Conservation (phyloP, 64 coral and sea anemone genomes). For the Cladopsammia gracilis region DNA sequence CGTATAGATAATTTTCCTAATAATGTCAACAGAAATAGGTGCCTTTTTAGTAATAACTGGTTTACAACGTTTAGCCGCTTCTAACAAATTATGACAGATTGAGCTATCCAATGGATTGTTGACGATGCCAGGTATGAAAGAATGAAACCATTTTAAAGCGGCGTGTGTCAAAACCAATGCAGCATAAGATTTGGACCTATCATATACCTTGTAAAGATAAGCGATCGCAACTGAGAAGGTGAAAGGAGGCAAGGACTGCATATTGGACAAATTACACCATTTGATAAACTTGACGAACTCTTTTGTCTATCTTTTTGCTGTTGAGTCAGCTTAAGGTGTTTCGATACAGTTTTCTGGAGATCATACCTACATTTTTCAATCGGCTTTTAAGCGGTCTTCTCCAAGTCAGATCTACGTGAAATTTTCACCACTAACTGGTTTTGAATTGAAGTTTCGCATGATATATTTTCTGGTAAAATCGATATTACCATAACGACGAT, state of each 20-base stretch:
- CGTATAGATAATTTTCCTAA: conserved; percentile 66
- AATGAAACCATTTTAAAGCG: conserved; percentile 78
- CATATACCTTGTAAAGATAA: conserved; percentile 69
- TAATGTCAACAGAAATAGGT: conserved; percentile 66
- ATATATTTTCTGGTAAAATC: no score
- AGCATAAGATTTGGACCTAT: conserved; percentile 29
- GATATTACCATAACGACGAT: no score
- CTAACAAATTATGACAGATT: conserved; percentile 58
- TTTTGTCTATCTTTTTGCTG: conserved; percentile 30
- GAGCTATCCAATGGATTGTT: conserved; percentile 56
- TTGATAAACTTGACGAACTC: conserved; percentile 54
- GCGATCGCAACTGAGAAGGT: conserved; percentile 11
- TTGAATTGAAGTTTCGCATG: no score
- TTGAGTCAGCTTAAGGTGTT: background rate
- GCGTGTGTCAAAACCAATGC: conserved; percentile 54
- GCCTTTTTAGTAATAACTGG: conserved; percentile 36
- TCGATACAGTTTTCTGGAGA: no score
- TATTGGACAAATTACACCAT: conserved; percentile 22
- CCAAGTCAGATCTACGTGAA: no score
- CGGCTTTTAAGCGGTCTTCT: no score
- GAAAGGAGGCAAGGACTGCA: background rate
- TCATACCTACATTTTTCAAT: no score
- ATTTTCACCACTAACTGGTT: no score
- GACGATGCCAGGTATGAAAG: conserved; percentile 36
- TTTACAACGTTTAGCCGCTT: conserved; percentile 37